A percentile compares a stretch with the other conserved stretches of the same genome.
Evolutionary conservation across 2,113 vertebrate genomes (phyloP).

Genomic region (Corythornis cristatus): DNA sequence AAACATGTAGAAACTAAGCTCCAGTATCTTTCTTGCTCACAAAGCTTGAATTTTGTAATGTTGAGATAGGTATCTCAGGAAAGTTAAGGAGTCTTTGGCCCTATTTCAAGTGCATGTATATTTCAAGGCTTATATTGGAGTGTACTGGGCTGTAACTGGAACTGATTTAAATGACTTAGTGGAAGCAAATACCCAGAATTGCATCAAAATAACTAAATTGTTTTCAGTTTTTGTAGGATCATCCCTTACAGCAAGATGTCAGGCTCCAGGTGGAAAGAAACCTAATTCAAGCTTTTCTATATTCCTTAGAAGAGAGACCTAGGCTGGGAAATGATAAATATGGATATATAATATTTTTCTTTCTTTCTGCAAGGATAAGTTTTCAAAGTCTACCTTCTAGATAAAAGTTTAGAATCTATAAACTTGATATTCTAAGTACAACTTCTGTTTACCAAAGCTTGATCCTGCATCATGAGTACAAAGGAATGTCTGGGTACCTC

Average conservation of each 20-base stretch:
- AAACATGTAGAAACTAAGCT: conserved; percentile 37
- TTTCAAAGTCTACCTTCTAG: neutral
- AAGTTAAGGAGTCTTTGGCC: conserved; percentile 19
- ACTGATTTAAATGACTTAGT: neutral
- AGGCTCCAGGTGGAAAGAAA: conserved; percentile 3
- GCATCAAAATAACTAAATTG: neutral
- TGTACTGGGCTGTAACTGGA: neutral
- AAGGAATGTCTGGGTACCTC: neutral
- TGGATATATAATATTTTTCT: neutral
- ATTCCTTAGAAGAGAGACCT: neutral
- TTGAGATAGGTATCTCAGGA: conserved; percentile 16
- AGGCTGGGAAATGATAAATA: neutral
- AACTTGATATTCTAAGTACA: neutral
- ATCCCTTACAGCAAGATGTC: neutral
- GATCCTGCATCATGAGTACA: neutral
- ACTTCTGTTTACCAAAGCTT: neutral
- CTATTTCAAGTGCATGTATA: neutral
- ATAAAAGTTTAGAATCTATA: neutral
- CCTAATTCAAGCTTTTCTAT: neutral
- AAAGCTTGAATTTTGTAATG: conserved; percentile 29
- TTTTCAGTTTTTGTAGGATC: conserved; percentile 44
- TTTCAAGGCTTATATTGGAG: neutral
- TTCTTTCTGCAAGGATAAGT: neutral
- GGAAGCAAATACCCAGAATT: conserved; percentile 3
- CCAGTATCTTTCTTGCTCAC: neutral